These are phyloP conservation scores for Diabrotica balteata DNA, from an alignment of 2,888 invertebrate species.

Conservation along the genomic window DNA sequence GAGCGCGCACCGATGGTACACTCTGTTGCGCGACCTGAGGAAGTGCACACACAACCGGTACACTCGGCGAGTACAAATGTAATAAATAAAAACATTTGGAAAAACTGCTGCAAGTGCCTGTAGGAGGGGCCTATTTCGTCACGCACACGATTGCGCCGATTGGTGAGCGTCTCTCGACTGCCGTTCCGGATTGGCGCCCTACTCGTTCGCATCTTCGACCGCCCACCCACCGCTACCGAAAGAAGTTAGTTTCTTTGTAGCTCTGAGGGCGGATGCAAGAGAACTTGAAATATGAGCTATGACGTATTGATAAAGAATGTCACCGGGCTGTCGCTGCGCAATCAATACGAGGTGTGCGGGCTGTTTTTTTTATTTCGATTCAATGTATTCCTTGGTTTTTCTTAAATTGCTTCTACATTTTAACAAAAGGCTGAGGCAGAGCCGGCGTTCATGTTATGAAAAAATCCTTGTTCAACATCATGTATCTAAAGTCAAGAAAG, in stretches of 20 bases:
- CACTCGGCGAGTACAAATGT: conserved; percentile 73
- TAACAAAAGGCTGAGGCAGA: conserved; percentile 25
- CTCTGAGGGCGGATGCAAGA: conserved; percentile 61
- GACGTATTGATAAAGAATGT: conserved; percentile 72
- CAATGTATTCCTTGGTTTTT: conserved; percentile 46
- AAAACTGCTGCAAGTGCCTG: conserved; percentile 63
- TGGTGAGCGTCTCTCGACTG: conserved; percentile 57
- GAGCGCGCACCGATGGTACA: conserved; percentile 49
- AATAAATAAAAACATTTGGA: conserved; percentile 73
- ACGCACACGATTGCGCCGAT: conserved; percentile 66
- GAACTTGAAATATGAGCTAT: conserved; percentile 63
- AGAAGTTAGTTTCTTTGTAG: conserved; percentile 69
- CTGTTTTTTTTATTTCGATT: conserved; percentile 47
- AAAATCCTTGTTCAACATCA: neutral
- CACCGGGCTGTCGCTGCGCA: conserved; percentile 71
- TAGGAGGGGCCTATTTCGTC: conserved; percentile 52
- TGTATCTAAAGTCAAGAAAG: too few relatives aligned
- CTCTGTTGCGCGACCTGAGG: conserved; percentile 46
- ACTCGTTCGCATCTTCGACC: conserved; percentile 42
- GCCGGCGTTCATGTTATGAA: conserved; percentile 12
- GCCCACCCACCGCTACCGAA: conserved; percentile 58
- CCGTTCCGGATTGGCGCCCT: conserved; percentile 54
- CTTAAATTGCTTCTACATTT: conserved; percentile 41
- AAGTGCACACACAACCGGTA: conserved; percentile 66
- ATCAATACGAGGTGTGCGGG: conserved; percentile 61